These are phyloP conservation scores for Raja brachyura DNA, from an alignment of 2,113 vertebrate species.

Conservation along the genomic window DNA sequence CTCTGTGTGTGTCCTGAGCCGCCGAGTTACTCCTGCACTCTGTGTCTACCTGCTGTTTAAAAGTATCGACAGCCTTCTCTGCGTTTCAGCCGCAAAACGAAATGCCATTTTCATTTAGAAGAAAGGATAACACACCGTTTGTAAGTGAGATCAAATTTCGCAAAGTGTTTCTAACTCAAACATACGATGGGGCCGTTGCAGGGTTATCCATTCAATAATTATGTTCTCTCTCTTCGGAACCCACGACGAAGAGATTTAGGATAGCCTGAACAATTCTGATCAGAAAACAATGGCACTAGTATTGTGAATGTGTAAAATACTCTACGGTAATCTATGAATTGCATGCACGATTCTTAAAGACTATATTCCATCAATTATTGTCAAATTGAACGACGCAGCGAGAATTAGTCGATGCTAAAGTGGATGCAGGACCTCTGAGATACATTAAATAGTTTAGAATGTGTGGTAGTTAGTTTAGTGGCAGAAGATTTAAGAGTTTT, in stretches of 20 bases:
- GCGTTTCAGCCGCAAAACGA: not conserved
- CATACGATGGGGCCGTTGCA: not conserved
- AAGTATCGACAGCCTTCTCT: not conserved
- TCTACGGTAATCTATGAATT: not conserved
- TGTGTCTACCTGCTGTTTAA: not conserved
- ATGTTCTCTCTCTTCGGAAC: not conserved
- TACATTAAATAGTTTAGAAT: not conserved
- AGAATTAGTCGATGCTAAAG: not conserved
- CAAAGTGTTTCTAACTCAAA: not conserved
- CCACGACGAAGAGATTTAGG: not conserved
- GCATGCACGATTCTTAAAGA: not conserved
- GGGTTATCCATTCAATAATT: not conserved
- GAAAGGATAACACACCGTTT: constrained; percentile 14
- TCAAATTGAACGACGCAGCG: no score
- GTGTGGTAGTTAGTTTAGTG: no score
- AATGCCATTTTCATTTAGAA: constrained; percentile 26
- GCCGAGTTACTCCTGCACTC: no score
- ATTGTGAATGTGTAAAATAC: not conserved
- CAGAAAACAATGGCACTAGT: no score
- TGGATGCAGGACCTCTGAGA: not conserved
- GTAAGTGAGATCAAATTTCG: constrained; percentile 25
- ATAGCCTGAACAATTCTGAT: no score
- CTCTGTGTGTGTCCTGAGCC: not conserved
- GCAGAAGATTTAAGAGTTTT: not conserved
- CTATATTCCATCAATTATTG: not conserved